phyloP scores from a whole-genome alignment of 2,888 invertebrate genomes.

The Cantharis rufa region DNA sequence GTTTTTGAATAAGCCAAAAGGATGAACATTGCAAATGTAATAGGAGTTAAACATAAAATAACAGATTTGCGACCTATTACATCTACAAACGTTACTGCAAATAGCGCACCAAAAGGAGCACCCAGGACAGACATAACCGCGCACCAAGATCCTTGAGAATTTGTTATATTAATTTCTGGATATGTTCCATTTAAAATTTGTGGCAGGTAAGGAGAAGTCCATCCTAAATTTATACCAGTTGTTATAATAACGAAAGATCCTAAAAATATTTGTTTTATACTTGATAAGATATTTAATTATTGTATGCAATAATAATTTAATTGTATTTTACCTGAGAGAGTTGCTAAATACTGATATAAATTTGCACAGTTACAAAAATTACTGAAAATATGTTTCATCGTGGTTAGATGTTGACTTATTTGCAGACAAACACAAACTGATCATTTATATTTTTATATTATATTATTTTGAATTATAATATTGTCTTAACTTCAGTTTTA shows the following conservation, averaged over 20 bases:
- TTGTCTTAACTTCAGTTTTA: too few relatives aligned
- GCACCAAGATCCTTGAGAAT: slow-evolving; percentile 64
- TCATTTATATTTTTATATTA: too few relatives aligned
- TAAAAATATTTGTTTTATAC: slow-evolving; percentile 29
- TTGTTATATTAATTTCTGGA: slow-evolving; percentile 59
- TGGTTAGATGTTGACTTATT: too few relatives aligned
- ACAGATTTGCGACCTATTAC: slow-evolving; percentile 64
- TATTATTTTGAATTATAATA: too few relatives aligned
- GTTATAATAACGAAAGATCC: slow-evolving; percentile 46
- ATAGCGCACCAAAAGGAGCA: slow-evolving; percentile 65
- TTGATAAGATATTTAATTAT: background rate
- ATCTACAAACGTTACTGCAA: slow-evolving; percentile 67
- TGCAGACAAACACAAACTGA: too few relatives aligned
- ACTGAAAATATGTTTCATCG: background rate
- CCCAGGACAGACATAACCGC: slow-evolving; percentile 69
- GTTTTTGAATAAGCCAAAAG: slow-evolving; percentile 63
- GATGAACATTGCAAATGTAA: slow-evolving; percentile 64
- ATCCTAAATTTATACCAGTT: slow-evolving; percentile 55
- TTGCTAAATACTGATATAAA: background rate
- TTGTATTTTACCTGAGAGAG: background rate
- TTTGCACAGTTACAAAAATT: background rate
- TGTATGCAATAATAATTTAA: background rate
- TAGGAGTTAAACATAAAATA: slow-evolving; percentile 43
- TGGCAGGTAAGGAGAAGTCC: slow-evolving; percentile 64
- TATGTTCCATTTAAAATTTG: slow-evolving; percentile 54